Conservation (phyloP, 92 coral and sea anemone genomes). For the Bergia sp. region DNA sequence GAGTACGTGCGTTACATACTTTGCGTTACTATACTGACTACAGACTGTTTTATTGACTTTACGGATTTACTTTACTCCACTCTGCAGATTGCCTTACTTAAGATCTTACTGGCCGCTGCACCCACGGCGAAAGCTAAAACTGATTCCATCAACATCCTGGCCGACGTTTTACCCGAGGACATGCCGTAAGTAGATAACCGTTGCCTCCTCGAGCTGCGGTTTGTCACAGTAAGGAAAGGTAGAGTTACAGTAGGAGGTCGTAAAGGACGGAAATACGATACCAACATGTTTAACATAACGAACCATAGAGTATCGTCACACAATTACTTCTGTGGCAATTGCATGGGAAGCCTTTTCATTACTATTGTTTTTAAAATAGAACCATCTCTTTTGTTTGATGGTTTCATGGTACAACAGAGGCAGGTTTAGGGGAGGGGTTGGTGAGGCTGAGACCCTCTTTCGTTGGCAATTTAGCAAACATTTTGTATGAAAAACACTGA, state of each 20-base stretch:
- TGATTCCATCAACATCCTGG: conserved; percentile 93
- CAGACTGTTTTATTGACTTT: not conserved
- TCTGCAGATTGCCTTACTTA: conserved; percentile 85
- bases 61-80: not conserved
- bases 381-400: not conserved
- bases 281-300: too few relatives aligned
- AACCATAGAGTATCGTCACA: too few relatives aligned
- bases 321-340: too few relatives aligned
- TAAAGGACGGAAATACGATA: too few relatives aligned
- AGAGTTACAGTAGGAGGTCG: too few relatives aligned
- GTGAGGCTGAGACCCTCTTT: too few relatives aligned
- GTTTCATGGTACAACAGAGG: not conserved
- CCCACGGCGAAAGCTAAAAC: conserved; percentile 99
- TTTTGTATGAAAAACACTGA: too few relatives aligned
- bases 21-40: not conserved
- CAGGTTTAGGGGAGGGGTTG: too few relatives aligned
- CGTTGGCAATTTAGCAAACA: too few relatives aligned
- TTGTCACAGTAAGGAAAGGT: too few relatives aligned
- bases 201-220: too few relatives aligned
- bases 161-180: conserved; percentile 95
- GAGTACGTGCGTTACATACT: conserved; percentile 26
- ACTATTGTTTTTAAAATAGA: not conserved
- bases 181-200: conserved; percentile 84
- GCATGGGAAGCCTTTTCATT: too few relatives aligned
- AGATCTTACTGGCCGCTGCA: conserved; percentile 94